These are phyloP conservation scores for Craseonycteris thonglongyai DNA, from an alignment of 2,113 vertebrate genomes.

Conservation along the genomic window DNA sequence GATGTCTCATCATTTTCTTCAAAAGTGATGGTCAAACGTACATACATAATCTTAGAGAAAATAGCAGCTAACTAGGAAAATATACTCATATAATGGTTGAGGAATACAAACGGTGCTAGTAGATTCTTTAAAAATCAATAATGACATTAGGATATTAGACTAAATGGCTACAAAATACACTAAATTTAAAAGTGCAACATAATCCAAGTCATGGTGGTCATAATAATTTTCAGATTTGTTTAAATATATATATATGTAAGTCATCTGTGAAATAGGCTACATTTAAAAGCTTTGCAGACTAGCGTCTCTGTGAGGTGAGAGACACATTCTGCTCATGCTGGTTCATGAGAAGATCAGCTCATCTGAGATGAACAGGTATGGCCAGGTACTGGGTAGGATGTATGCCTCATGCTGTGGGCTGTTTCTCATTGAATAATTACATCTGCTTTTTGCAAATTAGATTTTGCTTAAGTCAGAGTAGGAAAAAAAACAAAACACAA, in stretches of 20 bases:
- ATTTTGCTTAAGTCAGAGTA: not conserved
- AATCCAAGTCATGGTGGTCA: not conserved
- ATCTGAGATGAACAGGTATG: not conserved
- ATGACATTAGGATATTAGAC: not conserved
- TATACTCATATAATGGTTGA: not conserved
- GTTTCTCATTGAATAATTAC: not conserved
- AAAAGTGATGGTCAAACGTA: not conserved
- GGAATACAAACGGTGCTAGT: not conserved
- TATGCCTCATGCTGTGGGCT: not conserved
- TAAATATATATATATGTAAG: not conserved
- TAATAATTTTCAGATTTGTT: conserved; percentile 7
- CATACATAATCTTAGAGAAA: not conserved
- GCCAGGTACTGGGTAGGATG: not conserved
- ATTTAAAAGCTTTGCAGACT: not conserved
- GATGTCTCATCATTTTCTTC: not conserved
- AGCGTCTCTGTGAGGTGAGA: not conserved
- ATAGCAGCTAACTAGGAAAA: not conserved
- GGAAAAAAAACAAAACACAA: not conserved
- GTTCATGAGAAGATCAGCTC: not conserved
- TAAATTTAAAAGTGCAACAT: not conserved
- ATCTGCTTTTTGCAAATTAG: not conserved
- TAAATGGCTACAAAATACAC: not conserved
- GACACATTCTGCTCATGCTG: not conserved
- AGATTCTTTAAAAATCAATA: not conserved
- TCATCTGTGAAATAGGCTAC: not conserved